Conservation (phyloP, 2,888 invertebrate genomes). For the Timema podura region DNA sequence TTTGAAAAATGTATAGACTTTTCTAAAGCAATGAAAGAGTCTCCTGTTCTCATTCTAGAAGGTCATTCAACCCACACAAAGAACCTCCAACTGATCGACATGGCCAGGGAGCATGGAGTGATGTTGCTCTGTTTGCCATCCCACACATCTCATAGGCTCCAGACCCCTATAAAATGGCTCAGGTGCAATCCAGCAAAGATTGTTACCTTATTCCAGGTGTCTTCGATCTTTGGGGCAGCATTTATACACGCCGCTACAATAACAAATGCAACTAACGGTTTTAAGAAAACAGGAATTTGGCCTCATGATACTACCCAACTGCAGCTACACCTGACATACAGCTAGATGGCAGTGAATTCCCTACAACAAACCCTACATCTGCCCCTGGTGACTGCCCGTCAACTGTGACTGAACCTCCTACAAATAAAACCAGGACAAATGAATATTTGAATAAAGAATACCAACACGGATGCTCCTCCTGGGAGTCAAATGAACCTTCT, state of each 20-base stretch:
- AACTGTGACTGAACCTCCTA: no score
- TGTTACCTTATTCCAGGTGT: constrained; percentile 1
- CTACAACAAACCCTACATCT: no score
- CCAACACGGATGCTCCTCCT: no score
- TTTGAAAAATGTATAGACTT: background rate
- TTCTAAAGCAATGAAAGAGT: background rate
- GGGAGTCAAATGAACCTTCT: no score
- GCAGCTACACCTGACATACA: no score
- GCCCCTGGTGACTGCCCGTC: no score
- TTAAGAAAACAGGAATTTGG: constrained; percentile 1
- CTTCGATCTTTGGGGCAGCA: background rate
- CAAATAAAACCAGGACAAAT: no score
- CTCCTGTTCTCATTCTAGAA: background rate
- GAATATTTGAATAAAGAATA: no score
- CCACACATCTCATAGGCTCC: background rate
- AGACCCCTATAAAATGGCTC: background rate
- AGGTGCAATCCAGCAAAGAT: background rate
- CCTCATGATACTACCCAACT: constrained; percentile 1
- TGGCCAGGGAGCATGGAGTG: constrained; percentile 9
- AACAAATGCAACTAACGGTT: background rate
- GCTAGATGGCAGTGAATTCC: no score
- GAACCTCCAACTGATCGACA: background rate
- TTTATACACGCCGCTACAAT: background rate
- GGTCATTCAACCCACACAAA: constrained; percentile 1
- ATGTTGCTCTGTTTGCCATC: constrained; percentile 8